Percentiles rank a stretch among this genome's conserved stretches.
phyloP scores from a whole-genome alignment of 2,113 vertebrate genomes.

The Romanogobio albipinnatus region DNA sequence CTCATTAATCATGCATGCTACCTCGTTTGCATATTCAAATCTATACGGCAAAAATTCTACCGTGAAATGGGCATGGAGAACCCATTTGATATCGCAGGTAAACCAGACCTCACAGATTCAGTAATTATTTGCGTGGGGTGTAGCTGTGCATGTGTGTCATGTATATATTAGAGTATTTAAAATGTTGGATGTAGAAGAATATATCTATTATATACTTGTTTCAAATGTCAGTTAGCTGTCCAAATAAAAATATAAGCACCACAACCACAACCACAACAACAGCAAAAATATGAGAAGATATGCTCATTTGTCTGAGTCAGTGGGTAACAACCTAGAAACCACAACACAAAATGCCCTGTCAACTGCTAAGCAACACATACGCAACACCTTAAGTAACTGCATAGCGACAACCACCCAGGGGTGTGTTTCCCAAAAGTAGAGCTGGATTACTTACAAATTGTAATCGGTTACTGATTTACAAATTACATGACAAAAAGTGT shows the following conservation, averaged over 20 bases:
- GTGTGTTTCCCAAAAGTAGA: too few relatives aligned
- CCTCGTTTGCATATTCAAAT: constrained; percentile 61
- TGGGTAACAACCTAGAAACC: not conserved
- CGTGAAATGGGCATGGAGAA: constrained; percentile 26
- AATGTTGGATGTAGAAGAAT: not conserved
- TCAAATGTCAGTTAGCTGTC: not conserved
- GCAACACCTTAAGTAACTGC: not conserved
- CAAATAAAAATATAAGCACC: not conserved
- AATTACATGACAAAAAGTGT: too few relatives aligned
- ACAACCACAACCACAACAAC: not conserved
- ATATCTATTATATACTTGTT: not conserved
- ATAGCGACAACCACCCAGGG: not conserved
- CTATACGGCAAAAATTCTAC: constrained; percentile 40
- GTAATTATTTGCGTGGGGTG: constrained; percentile 20
- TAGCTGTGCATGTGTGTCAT: not conserved
- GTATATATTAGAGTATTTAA: not conserved
- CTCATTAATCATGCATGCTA: constrained; percentile 61
- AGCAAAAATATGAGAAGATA: not conserved
- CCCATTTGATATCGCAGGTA: constrained; percentile 32
- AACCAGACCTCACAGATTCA: constrained; percentile 23
- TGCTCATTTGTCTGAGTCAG: too few relatives aligned
- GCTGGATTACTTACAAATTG: too few relatives aligned
- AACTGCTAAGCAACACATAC: not conserved
- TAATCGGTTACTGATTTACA: too few relatives aligned
- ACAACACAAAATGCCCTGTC: not conserved